Evolutionary conservation across 1,140 invertebrate species (phyloP).

Genomic region (Pogonognathellus flavescens): DNA sequence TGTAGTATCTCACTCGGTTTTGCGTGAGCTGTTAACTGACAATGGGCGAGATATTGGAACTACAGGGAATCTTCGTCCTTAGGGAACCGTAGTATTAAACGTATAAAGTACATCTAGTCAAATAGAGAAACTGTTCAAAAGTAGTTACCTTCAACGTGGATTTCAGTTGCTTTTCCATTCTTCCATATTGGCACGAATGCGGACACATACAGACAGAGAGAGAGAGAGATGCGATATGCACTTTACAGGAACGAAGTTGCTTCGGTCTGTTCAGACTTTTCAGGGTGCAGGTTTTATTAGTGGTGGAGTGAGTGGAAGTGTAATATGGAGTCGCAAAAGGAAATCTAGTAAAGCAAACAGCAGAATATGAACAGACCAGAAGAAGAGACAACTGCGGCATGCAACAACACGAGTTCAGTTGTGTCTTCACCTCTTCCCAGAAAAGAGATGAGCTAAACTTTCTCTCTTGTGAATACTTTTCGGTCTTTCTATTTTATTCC

Average conservation of each 20-base stretch:
- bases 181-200: too few relatives aligned
- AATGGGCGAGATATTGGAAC: neutral
- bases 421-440: slow-evolving; percentile 3
- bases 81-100: neutral
- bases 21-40: neutral
- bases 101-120: too few relatives aligned
- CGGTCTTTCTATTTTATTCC: neutral
- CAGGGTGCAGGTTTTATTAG: neutral
- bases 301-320: neutral
- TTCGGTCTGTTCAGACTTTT: slow-evolving; percentile 2
- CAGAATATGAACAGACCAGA: neutral
- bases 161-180: too few relatives aligned
- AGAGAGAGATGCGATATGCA: neutral
- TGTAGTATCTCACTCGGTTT: neutral
- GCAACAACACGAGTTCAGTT: neutral
- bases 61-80: neutral
- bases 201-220: neutral
- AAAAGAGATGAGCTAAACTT: slow-evolving; percentile 28
- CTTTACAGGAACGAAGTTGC: neutral
- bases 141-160: too few relatives aligned
- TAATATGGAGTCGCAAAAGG: neutral
- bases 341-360: neutral
- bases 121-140: too few relatives aligned
- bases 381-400: neutral
- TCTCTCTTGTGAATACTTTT: neutral